These are phyloP conservation scores for Drymonia ruficornis DNA, from an alignment of 2,888 invertebrate genomes.

Conservation along the genomic window DNA sequence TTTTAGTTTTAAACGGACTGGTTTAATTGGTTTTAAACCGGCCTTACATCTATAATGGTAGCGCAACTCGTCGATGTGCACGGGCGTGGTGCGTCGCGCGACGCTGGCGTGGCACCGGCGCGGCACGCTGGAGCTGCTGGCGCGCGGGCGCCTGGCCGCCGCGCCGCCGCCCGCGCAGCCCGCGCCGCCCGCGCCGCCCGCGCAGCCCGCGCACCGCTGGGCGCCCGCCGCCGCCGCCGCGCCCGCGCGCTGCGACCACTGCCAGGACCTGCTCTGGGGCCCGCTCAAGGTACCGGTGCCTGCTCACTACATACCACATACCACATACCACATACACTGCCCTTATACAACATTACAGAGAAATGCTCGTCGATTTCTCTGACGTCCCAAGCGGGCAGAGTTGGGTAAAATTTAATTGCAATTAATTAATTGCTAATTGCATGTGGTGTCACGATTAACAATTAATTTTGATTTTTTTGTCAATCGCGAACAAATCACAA, in stretches of 20 bases:
- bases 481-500: no score
- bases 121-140: conserved; percentile 94
- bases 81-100: conserved; percentile 93
- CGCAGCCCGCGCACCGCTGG: conserved; percentile 92
- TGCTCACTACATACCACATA: not conserved
- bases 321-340: no score
- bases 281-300: conserved; percentile 91
- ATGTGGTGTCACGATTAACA: no score
- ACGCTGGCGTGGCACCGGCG: conserved; percentile 94
- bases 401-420: no score
- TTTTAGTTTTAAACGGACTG: no score
- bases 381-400: no score
- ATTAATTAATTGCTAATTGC: no score
- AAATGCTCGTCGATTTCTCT: no score
- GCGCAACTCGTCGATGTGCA: conserved; percentile 94
- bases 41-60: no score
- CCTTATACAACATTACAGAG: no score
- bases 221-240: conserved; percentile 86
- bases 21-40: no score
- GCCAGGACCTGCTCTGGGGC: conserved; percentile 95
- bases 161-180: conserved; percentile 90
- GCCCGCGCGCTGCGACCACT: conserved; percentile 96
- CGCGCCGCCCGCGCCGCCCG: conserved; percentile 75
- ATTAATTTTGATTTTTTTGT: no score
- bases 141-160: conserved; percentile 93